Percentiles rank a stretch among this genome's conserved stretches.
phyloP scores from a whole-genome alignment of 1,140 invertebrate species.

The Zaprionus taronus region DNA sequence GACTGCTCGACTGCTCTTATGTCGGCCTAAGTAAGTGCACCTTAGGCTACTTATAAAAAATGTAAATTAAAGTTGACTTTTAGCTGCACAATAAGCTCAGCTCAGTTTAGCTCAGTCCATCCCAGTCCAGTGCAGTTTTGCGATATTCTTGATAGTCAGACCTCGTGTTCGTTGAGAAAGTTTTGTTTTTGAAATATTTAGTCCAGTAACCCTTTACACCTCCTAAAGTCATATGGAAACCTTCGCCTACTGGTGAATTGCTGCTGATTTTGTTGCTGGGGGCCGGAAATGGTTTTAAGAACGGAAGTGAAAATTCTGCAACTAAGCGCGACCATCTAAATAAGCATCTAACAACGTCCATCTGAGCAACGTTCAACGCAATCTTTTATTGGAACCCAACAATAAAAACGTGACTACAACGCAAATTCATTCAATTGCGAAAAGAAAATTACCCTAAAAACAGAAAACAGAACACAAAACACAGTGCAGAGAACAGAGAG shows the following conservation, averaged over 20 bases:
- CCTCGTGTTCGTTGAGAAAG: slow-evolving; percentile 53
- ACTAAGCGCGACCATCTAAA: slow-evolving; percentile 81
- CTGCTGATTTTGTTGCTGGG: slow-evolving; percentile 37
- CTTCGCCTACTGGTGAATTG: slow-evolving; percentile 58
- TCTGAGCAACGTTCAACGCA: slow-evolving; percentile 50
- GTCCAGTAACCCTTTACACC: slow-evolving; percentile 24
- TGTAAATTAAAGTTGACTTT: slow-evolving; percentile 84
- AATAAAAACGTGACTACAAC: slow-evolving; percentile 64
- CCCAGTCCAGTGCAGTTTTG: background rate
- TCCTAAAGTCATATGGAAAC: slow-evolving; percentile 67
- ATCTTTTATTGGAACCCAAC: slow-evolving; percentile 78
- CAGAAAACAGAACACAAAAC: slow-evolving; percentile 39
- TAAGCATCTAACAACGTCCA: slow-evolving; percentile 71
- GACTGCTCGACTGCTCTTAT: slow-evolving; percentile 59
- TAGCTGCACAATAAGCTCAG: slow-evolving; percentile 55
- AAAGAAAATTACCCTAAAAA: slow-evolving; percentile 83
- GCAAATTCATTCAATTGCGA: slow-evolving; percentile 84
- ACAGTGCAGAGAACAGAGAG: slow-evolving; percentile 19
- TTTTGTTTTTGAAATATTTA: slow-evolving; percentile 57
- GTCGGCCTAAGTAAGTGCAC: slow-evolving; percentile 83
- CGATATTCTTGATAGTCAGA: slow-evolving; percentile 4
- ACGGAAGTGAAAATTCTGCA: slow-evolving; percentile 81
- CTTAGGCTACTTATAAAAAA: slow-evolving; percentile 84
- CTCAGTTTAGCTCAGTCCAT: background rate
- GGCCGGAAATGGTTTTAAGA: slow-evolving; percentile 80